These are phyloP conservation scores for Thryonomys swinderianus DNA, from an alignment of 2,113 vertebrate species.

Conservation along the genomic window DNA sequence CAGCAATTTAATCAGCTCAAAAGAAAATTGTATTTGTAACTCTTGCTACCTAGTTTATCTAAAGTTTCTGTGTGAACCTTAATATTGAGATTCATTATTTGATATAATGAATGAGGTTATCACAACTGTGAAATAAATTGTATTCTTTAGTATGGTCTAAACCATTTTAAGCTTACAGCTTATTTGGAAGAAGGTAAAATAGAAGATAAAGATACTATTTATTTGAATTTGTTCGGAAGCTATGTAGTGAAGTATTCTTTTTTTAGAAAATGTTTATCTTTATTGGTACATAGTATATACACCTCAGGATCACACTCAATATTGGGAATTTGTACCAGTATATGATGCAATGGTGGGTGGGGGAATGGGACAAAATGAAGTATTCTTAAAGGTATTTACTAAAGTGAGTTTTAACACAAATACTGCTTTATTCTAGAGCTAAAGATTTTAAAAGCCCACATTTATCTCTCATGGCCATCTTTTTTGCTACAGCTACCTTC, in stretches of 20 bases:
- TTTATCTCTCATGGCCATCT: not conserved
- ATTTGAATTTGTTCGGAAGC: slow-evolving; percentile 15
- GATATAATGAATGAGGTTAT: not conserved
- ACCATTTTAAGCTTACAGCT: not conserved
- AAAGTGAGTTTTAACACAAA: not conserved
- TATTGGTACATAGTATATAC: too few relatives aligned
- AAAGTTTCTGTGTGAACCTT: slow-evolving; percentile 4
- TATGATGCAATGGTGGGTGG: too few relatives aligned
- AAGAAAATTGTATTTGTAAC: not conserved
- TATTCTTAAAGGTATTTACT: not conserved
- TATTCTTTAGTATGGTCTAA: not conserved
- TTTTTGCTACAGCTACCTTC: too few relatives aligned
- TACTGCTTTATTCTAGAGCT: not conserved
- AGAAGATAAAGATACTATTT: not conserved
- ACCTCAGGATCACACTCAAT: too few relatives aligned
- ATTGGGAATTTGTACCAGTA: too few relatives aligned
- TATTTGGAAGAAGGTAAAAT: not conserved
- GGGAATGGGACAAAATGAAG: too few relatives aligned
- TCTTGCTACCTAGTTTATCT: not conserved
- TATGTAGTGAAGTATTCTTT: slow-evolving; percentile 6
- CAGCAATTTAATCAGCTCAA: not conserved
- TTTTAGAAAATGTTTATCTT: too few relatives aligned
- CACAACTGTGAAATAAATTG: not conserved
- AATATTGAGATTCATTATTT: not conserved
- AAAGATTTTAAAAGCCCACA: not conserved